Evolutionary conservation across 2,797 vertebrate species (phyloP).

Genomic region (Urocyon cinereoargenteus): DNA sequence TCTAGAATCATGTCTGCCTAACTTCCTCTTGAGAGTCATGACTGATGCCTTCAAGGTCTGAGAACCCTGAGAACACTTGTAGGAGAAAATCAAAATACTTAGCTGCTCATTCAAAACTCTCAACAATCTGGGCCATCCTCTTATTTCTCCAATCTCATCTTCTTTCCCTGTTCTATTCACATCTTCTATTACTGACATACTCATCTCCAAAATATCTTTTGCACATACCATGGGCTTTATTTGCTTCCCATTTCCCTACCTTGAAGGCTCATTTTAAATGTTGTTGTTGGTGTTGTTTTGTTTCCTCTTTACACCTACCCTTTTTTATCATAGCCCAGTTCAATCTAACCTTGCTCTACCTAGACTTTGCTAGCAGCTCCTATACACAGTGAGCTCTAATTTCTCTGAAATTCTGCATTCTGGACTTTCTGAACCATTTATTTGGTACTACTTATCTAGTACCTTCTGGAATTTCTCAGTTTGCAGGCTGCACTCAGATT

Average conservation of each 20-base stretch:
- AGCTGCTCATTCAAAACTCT: neutral
- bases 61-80: neutral
- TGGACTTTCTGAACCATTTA: conserved; percentile 1
- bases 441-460: conserved; percentile 15
- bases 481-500: neutral
- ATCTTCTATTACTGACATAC: neutral
- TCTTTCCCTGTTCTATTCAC: neutral
- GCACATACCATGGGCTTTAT: neutral
- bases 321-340: neutral
- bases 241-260: neutral
- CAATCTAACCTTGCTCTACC: neutral
- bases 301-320: neutral
- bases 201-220: neutral
- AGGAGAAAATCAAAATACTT: neutral
- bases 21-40: neutral
- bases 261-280: neutral
- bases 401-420: conserved; percentile 25
- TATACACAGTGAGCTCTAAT: neutral
- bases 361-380: neutral
- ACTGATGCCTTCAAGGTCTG: neutral
- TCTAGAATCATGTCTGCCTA: neutral
- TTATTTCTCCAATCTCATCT: neutral
- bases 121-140: neutral
- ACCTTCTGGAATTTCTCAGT: conserved; percentile 17
- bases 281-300: neutral